A percentile compares a stretch with the other conserved stretches of the same genome.
phyloP scores from a whole-genome alignment of 2,113 vertebrate species.

The Serranochromis macrocephalus region DNA sequence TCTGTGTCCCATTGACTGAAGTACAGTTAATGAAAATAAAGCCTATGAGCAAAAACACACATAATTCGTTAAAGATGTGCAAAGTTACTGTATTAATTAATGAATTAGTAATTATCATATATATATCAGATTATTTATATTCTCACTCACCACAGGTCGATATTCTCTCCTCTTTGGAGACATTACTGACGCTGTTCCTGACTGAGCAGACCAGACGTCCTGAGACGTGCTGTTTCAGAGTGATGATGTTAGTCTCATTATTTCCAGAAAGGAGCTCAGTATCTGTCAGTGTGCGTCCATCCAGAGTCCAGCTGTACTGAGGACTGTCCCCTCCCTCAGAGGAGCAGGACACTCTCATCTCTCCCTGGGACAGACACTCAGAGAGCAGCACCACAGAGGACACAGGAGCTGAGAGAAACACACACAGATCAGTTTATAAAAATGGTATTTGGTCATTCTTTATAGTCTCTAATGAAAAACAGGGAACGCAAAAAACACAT shows the following conservation, averaged over 20 bases:
- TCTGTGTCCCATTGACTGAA: not conserved
- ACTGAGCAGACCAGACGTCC: accelerated
- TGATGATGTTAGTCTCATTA: accelerated
- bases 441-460: not conserved
- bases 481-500: accelerated
- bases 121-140: not conserved
- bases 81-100: not conserved
- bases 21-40: not conserved
- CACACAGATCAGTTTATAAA: accelerated
- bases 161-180: accelerated
- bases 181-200: accelerated
- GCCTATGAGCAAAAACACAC: not conserved
- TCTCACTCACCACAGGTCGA: not conserved
- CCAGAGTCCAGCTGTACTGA: not conserved
- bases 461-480: not conserved
- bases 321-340: accelerated
- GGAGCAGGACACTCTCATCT: not conserved
- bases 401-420: not conserved
- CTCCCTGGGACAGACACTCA: accelerated
- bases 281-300: not conserved
- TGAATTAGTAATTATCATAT: not conserved
- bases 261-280: accelerated
- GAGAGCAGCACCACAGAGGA: accelerated
- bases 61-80: not conserved
- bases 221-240: accelerated